Evolutionary conservation across 2,113 vertebrate species (phyloP).

Genomic region (Nanorana parkeri): DNA sequence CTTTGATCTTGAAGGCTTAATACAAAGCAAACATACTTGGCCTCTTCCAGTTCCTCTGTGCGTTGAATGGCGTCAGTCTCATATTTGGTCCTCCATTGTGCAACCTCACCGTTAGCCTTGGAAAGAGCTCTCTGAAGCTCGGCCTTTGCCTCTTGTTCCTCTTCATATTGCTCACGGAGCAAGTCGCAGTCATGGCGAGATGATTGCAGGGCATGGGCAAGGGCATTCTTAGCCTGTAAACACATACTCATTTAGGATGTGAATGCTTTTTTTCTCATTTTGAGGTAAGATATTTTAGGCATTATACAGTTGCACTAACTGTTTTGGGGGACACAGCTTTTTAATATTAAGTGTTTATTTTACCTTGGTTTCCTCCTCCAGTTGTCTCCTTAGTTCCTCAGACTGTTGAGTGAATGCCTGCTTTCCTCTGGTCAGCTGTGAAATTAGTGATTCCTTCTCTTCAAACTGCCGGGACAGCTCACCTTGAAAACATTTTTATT

Average conservation of each 20-base stretch:
- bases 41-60: constrained; percentile 76
- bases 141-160: constrained; percentile 82
- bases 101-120: constrained; percentile 72
- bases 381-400: constrained; percentile 82
- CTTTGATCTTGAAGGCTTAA: too few species aligned
- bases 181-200: constrained; percentile 81
- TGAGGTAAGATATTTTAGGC: background rate
- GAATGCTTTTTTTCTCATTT: too few species aligned
- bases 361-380: constrained; percentile 82
- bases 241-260: background rate
- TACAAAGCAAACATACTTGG: constrained; percentile 64
- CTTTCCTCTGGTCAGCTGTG: constrained; percentile 79
- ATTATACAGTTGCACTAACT: too few species aligned
- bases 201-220: constrained; percentile 71
- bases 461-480: constrained; percentile 78
- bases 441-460: constrained; percentile 78
- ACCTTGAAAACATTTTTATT: constrained; percentile 63
- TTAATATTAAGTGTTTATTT: constrained; percentile 7
- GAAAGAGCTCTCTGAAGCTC: background rate
- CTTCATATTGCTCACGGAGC: constrained; percentile 81
- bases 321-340: background rate
- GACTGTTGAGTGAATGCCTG: constrained; percentile 80
- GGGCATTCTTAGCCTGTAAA: constrained; percentile 71
- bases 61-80: constrained; percentile 73
- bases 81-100: constrained; percentile 73